Evolutionary conservation across 1,140 invertebrate species (phyloP), one percentile per base, ranked within the genome.

Genomic region (Dendroctonus ponderosae): DNA sequence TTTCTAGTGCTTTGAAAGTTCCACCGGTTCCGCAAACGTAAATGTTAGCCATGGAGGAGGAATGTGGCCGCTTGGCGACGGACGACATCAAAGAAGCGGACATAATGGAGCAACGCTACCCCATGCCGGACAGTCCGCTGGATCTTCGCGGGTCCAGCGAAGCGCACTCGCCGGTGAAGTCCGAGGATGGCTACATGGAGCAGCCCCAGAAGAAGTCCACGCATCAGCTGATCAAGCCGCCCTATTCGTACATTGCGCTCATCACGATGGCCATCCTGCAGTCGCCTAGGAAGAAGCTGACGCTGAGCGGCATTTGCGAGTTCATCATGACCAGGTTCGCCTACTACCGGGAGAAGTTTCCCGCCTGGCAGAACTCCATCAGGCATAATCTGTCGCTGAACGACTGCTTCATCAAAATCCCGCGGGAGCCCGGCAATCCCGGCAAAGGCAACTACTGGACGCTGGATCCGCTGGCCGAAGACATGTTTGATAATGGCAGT

Each of bases 401-500:
- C 80, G 97, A 99, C 79, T 99, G 97, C 76, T 99, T 99, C 80
- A 92, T 99, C 14, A 99, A 99, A 81, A 96, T 99, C 50, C 95
- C 97, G 0, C 82, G 97, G 5, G 97, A 99, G 78, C 96, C 97
- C 0, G 97, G 96, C 0, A 99, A 99, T 77, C 97, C 98, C 0
- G 96, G 96, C 0, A 99, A 99, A 75, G 97, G 97, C 0, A 99
- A 99, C 77, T 99, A 99, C 80, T 99, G 97, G 97, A 97, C 96
- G 0, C 79, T 99, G 51, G 96, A 99, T 80, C 97, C 97, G 0
- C 81, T 94, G 61, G 93, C 93, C 1, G 95, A 98, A 76, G 94
- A 99, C 76, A 99, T 99, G 98, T 99, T 99, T 75, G 97, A 99
- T 77, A 99, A 99, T 78, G 98, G 98, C 0, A 96, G 93, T 75